phyloP scores from a whole-genome alignment of 2,113 vertebrate genomes.

The Xiphorhynchus elegans region DNA sequence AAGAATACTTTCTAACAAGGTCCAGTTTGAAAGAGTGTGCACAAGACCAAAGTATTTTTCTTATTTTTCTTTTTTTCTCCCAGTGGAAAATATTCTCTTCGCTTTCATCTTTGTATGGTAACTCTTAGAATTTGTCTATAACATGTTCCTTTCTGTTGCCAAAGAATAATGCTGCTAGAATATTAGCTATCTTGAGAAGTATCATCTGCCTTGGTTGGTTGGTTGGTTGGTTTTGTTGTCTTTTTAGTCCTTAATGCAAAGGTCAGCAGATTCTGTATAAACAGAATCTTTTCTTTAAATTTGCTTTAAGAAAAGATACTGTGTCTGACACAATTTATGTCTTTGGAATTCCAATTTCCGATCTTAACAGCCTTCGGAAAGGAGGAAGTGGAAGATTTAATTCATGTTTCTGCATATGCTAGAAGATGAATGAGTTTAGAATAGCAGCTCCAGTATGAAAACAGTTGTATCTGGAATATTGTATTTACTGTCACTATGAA shows the following conservation, averaged over 20 bases:
- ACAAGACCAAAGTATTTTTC: not conserved
- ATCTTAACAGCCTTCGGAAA: not conserved
- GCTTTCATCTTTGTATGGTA: not conserved
- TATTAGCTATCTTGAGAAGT: not conserved
- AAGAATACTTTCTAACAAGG: not conserved
- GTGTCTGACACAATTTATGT: not conserved
- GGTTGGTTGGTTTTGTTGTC: not conserved
- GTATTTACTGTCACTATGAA: not conserved
- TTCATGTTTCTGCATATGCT: not conserved
- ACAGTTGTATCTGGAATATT: not conserved
- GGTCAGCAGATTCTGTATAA: not conserved
- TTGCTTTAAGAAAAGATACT: not conserved
- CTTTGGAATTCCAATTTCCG: not conserved
- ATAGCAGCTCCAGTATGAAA: not conserved
- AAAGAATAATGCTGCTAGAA: not conserved
- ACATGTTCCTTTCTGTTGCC: not conserved
- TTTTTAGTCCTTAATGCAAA: not conserved
- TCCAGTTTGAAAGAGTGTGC: not conserved
- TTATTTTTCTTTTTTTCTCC: not conserved
- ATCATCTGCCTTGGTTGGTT: not conserved
- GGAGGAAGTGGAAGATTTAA: not conserved
- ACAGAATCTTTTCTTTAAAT: not conserved
- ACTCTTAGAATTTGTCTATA: not conserved
- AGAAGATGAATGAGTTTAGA: not conserved
- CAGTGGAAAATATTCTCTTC: not conserved